These are phyloP conservation scores for Odontomyia ornata DNA, from an alignment of 2,888 invertebrate genomes.

Conservation along the genomic window DNA sequence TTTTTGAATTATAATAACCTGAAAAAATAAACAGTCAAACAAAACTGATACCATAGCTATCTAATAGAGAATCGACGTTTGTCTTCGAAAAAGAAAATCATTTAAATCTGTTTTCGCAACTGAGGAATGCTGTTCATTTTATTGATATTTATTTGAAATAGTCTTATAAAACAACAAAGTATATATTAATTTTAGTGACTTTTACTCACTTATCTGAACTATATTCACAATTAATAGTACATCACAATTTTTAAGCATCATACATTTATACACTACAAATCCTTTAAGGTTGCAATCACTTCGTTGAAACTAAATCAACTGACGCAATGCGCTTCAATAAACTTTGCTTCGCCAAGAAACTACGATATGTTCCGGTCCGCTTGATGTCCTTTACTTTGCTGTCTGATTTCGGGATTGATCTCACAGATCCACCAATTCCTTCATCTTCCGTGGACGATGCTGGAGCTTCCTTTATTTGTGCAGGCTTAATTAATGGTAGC, in stretches of 20 bases:
- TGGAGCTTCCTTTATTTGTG: neutral
- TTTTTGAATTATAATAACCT: too few relatives aligned
- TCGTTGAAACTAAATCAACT: neutral
- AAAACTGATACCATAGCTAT: too few relatives aligned
- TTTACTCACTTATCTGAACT: too few relatives aligned
- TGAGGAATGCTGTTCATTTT: too few relatives aligned
- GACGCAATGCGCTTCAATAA: constrained; percentile 6
- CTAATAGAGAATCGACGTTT: too few relatives aligned
- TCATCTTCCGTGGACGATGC: constrained; percentile 19
- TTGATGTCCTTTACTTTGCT: neutral
- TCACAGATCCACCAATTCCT: constrained; percentile 26
- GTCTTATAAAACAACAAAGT: too few relatives aligned
- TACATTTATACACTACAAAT: neutral
- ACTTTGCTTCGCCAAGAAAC: neutral
- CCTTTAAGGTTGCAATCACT: neutral
- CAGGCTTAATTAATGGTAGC: neutral
- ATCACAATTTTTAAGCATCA: neutral
- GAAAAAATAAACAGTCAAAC: too few relatives aligned
- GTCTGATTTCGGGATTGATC: neutral
- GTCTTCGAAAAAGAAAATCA: too few relatives aligned
- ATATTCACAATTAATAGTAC: neutral
- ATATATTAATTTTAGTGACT: too few relatives aligned
- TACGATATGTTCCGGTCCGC: neutral
- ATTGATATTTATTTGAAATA: too few relatives aligned
- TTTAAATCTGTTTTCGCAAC: too few relatives aligned